phyloP scores from a whole-genome alignment of 2,113 vertebrate genomes.

The Stercorarius parasiticus region DNA sequence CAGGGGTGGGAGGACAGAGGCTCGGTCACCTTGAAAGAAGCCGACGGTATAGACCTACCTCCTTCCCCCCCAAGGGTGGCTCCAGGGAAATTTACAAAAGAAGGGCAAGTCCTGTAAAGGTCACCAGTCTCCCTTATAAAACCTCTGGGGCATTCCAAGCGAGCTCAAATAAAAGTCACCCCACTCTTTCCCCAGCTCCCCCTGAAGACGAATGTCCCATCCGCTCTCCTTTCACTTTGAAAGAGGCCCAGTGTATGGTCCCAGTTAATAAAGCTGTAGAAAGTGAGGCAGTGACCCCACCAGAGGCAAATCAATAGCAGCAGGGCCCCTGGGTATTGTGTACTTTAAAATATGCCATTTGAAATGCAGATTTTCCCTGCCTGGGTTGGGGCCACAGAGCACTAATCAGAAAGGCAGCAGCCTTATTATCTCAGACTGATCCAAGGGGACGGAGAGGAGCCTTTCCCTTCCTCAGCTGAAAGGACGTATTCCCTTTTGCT shows the following conservation, averaged over 20 bases:
- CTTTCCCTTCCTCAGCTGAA: neutral
- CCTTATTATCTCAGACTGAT: slow-evolving; percentile 39
- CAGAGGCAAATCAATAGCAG: slow-evolving; percentile 61
- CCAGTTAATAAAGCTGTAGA: slow-evolving; percentile 59
- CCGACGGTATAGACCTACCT: neutral
- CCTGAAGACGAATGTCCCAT: slow-evolving; percentile 9
- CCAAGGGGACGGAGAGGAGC: slow-evolving; percentile 24
- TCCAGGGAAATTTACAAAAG: slow-evolving; percentile 26
- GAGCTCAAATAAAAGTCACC: slow-evolving; percentile 16
- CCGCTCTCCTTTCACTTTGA: slow-evolving; percentile 26
- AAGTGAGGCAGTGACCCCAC: slow-evolving; percentile 61
- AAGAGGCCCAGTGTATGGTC: slow-evolving; percentile 16
- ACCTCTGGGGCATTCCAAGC: neutral
- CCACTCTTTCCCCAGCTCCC: neutral
- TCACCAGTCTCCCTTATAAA: slow-evolving; percentile 5
- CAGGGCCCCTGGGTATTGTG: slow-evolving; percentile 47
- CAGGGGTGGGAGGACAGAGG: rapidly evolving
- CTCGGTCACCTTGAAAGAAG: slow-evolving; percentile 2
- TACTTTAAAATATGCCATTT: slow-evolving; percentile 68
- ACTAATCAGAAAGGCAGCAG: slow-evolving; percentile 53
- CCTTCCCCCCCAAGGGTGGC: neutral
- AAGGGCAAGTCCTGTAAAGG: neutral
- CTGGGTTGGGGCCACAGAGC: slow-evolving; percentile 14
- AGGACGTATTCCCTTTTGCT: slow-evolving; percentile 9
- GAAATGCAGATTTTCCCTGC: slow-evolving; percentile 62